Percentiles rank a stretch among this genome's conserved stretches.
Conservation (phyloP, 2,113 vertebrate genomes). For the Leptobrachium leishanense region DNA sequence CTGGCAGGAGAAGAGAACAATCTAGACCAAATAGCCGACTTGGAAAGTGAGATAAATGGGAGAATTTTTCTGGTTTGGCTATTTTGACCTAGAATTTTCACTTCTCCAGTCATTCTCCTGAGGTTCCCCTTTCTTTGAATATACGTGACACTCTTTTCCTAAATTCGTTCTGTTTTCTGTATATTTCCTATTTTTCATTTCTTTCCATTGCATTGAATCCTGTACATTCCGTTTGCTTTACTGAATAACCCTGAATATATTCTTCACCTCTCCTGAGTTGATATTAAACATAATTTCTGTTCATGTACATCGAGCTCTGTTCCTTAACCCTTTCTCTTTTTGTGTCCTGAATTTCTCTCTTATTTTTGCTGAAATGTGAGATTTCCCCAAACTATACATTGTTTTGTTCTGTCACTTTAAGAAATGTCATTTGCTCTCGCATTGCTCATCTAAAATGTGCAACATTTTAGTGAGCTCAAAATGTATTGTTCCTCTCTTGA, state of each 20-base stretch:
- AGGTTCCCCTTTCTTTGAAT: too few species aligned
- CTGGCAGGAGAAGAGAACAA: too few species aligned
- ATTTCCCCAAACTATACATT: slow-evolving; percentile 1
- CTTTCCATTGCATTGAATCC: too few species aligned
- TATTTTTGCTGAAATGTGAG: too few species aligned
- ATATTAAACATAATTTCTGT: background rate
- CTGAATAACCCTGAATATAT: background rate
- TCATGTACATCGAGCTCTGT: background rate
- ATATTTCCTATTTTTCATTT: too few species aligned
- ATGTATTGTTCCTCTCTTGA: background rate
- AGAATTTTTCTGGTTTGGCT: too few species aligned
- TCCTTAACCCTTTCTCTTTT: background rate
- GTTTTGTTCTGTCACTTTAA: background rate
- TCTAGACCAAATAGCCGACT: too few species aligned
- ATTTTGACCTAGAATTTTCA: too few species aligned
- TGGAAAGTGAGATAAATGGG: too few species aligned
- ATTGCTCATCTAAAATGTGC: background rate
- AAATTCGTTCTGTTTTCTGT: too few species aligned
- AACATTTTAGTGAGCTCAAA: background rate
- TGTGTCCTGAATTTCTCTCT: background rate
- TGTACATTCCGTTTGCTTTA: background rate
- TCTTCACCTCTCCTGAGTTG: background rate
- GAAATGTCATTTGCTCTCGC: slow-evolving; percentile 1
- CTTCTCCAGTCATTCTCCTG: too few species aligned
- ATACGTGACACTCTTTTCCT: too few species aligned